Conservation (phyloP, 1,140 invertebrate genomes). For the Mercenaria mercenaria region DNA sequence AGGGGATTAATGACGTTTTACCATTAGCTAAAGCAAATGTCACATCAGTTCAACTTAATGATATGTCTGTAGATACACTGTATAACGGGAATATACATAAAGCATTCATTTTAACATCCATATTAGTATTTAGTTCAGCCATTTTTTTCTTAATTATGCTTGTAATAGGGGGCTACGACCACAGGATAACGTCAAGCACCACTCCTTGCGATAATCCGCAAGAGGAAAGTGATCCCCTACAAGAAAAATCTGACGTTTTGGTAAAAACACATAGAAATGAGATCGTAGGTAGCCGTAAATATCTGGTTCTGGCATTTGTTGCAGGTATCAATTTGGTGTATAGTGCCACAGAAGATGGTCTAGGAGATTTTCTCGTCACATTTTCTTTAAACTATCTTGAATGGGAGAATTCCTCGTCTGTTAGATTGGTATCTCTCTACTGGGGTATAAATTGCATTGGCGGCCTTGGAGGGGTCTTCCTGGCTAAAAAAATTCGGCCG, state of each 20-base stretch:
- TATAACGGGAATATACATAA: background rate
- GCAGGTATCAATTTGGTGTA: conserved; percentile 65
- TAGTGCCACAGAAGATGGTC: conserved; percentile 72
- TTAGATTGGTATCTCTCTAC: conserved; percentile 70
- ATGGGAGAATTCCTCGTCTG: conserved; percentile 72
- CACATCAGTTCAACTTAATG: too few species aligned
- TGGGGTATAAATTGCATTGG: conserved; percentile 72
- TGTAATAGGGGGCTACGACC: background rate
- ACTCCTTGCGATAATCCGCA: background rate
- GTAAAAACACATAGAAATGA: background rate
- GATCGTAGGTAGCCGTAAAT: conserved; percentile 47
- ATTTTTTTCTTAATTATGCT: conserved; percentile 32
- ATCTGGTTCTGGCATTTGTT: conserved; percentile 56
- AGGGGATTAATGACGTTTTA: too few species aligned
- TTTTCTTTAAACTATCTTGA: conserved; percentile 73
- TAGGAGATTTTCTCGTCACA: conserved; percentile 68
- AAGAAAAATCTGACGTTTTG: background rate
- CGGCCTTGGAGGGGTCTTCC: conserved; percentile 70
- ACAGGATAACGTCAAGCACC: background rate
- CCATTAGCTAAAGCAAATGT: too few species aligned
- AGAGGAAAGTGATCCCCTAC: background rate
- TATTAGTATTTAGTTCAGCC: conserved; percentile 4
- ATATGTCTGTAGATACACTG: too few species aligned
- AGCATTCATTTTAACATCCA: conserved; percentile 25
- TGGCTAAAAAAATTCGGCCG: conserved; percentile 64